Percentiles rank a stretch among this genome's conserved stretches.
These are phyloP conservation scores for Lasioglossum oenotherae DNA, from an alignment of 2,888 invertebrate species.

Conservation along the genomic window DNA sequence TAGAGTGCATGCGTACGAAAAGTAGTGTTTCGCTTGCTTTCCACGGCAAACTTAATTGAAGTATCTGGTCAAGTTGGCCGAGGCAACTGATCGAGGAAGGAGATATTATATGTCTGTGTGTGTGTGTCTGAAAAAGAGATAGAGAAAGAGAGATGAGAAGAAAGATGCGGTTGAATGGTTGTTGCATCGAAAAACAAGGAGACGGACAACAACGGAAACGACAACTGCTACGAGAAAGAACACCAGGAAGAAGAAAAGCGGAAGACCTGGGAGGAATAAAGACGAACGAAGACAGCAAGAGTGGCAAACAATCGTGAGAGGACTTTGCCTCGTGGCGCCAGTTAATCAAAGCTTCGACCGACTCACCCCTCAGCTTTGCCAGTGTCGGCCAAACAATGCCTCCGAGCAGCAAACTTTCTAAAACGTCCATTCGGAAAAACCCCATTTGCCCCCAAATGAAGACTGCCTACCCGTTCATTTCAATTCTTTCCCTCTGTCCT, in stretches of 20 bases:
- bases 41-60: slow-evolving; percentile 50
- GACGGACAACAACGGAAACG: slow-evolving; percentile 31
- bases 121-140: neutral
- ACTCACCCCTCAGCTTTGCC: slow-evolving; percentile 48
- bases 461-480: slow-evolving; percentile 36
- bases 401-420: slow-evolving; percentile 69
- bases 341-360: slow-evolving; percentile 74
- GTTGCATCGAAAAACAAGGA: slow-evolving; percentile 15
- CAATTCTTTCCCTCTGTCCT: slow-evolving; percentile 19
- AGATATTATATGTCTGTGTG: neutral
- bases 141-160: neutral
- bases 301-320: slow-evolving; percentile 67
- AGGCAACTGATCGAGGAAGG: neutral
- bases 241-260: slow-evolving; percentile 1
- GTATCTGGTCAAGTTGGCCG: slow-evolving; percentile 36
- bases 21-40: slow-evolving; percentile 34
- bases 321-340: slow-evolving; percentile 65
- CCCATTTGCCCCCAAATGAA: slow-evolving; percentile 74
- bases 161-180: slow-evolving; percentile 18
- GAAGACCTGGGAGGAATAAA: slow-evolving; percentile 21
- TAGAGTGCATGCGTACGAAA: slow-evolving; percentile 42
- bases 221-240: slow-evolving; percentile 29
- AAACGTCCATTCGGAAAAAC: slow-evolving; percentile 67
- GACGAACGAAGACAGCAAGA: slow-evolving; percentile 37
- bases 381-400: slow-evolving; percentile 72